Percentiles rank a stretch among this genome's conserved stretches.
Evolutionary conservation across 2,797 vertebrate genomes (phyloP).

Genomic region (Xenopus petersii): DNA sequence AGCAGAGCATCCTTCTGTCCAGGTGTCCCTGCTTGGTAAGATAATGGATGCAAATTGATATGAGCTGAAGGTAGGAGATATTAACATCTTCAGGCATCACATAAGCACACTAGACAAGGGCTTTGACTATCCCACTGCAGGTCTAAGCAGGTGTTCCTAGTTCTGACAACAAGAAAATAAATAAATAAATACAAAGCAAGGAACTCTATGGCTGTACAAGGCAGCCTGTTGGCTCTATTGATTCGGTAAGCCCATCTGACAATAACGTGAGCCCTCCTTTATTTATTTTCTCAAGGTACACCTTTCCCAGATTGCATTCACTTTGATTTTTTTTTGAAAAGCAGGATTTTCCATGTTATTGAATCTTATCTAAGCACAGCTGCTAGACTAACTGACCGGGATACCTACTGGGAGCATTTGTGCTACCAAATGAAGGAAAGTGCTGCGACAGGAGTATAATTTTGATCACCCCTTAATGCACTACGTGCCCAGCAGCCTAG

Average conservation of each 20-base stretch:
- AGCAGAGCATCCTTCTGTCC: slow-evolving; percentile 55
- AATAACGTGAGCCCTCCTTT: slow-evolving; percentile 50
- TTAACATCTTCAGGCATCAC: slow-evolving; percentile 54
- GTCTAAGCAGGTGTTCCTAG: slow-evolving; percentile 52
- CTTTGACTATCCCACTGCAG: slow-evolving; percentile 50
- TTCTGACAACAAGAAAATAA: slow-evolving; percentile 46
- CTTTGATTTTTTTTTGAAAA: slow-evolving; percentile 64
- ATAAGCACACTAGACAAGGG: slow-evolving; percentile 48
- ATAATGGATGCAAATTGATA: slow-evolving; percentile 60
- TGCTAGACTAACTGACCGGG: slow-evolving; percentile 52
- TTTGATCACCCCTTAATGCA: slow-evolving; percentile 57
- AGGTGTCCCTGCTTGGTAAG: slow-evolving; percentile 62
- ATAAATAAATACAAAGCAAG: slow-evolving; percentile 47
- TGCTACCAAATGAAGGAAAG: slow-evolving; percentile 50
- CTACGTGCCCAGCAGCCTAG: slow-evolving; percentile 52
- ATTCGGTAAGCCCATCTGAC: slow-evolving; percentile 57
- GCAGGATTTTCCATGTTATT: slow-evolving; percentile 52
- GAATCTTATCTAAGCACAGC: slow-evolving; percentile 54
- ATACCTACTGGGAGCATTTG: slow-evolving; percentile 56
- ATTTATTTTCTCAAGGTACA: slow-evolving; percentile 62
- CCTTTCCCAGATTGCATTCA: slow-evolving; percentile 64
- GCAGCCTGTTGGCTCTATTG: slow-evolving; percentile 56
- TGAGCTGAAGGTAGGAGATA: slow-evolving; percentile 54
- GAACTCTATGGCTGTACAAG: slow-evolving; percentile 52
- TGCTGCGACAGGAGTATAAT: slow-evolving; percentile 38